Conservation (phyloP, 2,888 invertebrate genomes). For the Alcis repandata region DNA sequence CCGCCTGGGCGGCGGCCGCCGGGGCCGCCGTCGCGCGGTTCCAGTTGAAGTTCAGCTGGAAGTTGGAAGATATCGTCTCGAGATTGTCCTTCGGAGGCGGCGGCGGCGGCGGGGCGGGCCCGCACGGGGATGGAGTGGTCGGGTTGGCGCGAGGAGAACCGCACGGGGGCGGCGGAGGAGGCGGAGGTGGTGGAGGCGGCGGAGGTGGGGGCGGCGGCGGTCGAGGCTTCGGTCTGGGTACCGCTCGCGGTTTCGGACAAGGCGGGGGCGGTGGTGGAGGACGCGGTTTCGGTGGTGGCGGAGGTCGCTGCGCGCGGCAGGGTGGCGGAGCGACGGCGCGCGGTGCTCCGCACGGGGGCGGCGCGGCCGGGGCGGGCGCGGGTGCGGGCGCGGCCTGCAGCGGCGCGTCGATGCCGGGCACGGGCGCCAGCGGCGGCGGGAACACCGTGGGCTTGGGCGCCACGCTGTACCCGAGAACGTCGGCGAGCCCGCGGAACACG, state of each 20-base stretch:
- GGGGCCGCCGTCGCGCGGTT: slow-evolving; percentile 61
- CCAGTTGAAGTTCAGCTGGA: slow-evolving; percentile 77
- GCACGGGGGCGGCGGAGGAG: slow-evolving; percentile 70
- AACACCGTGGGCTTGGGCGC: slow-evolving; percentile 73
- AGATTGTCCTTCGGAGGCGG: slow-evolving; percentile 63
- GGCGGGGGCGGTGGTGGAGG: slow-evolving; percentile 47
- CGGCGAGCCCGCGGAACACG: slow-evolving; percentile 83
- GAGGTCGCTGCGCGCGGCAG: slow-evolving; percentile 58
- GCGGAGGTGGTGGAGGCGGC: slow-evolving; percentile 64
- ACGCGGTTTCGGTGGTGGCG: slow-evolving; percentile 49
- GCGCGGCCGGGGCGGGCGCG: slow-evolving; percentile 59
- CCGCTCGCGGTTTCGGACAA: slow-evolving; percentile 69
- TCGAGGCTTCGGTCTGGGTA: slow-evolving; percentile 68
- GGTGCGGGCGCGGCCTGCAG: slow-evolving; percentile 63
- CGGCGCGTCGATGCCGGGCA: slow-evolving; percentile 75
- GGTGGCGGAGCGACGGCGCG: slow-evolving; percentile 53
- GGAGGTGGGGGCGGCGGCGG: slow-evolving; percentile 65
- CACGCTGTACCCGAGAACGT: slow-evolving; percentile 79
- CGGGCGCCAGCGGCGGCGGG: slow-evolving; percentile 79
- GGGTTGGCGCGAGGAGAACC: slow-evolving; percentile 74
- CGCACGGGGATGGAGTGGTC: slow-evolving; percentile 69
- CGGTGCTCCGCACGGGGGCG: slow-evolving; percentile 54
- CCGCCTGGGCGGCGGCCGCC: slow-evolving; percentile 52
- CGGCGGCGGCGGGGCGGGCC: slow-evolving; percentile 60
- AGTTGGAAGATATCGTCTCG: slow-evolving; percentile 75